Percentiles rank a stretch among this genome's conserved stretches.
Conservation (phyloP, 2,888 invertebrate genomes). For the Oscheius sp. region DNA sequence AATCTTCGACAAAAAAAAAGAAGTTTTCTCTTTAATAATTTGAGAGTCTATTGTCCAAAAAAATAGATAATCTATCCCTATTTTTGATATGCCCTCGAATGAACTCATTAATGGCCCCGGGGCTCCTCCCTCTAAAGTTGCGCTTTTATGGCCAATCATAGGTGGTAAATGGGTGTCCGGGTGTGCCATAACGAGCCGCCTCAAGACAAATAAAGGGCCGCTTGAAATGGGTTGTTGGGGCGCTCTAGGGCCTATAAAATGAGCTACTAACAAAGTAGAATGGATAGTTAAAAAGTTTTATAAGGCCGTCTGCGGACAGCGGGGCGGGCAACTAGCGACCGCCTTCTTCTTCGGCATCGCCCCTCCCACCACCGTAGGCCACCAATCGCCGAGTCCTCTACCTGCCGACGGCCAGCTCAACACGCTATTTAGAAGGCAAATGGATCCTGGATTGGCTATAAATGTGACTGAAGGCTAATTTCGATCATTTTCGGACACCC, state of each 20-base stretch:
- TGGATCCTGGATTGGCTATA: slow-evolving; percentile 15
- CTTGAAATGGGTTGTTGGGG: slow-evolving; percentile 2
- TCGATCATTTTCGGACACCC: background rate
- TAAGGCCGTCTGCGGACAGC: slow-evolving; percentile 28
- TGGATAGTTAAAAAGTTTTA: slow-evolving; percentile 35
- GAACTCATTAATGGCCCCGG: background rate
- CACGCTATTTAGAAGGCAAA: slow-evolving; percentile 13
- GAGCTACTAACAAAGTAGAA: slow-evolving; percentile 27
- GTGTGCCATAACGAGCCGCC: slow-evolving; percentile 11
- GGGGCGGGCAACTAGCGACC: slow-evolving; percentile 7
- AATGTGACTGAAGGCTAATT: slow-evolving; percentile 23
- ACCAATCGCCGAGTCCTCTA: background rate
- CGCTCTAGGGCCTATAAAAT: slow-evolving; percentile 21
- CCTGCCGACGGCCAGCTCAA: slow-evolving; percentile 6
- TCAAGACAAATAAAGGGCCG: slow-evolving; percentile 20
- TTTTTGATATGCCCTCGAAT: background rate
- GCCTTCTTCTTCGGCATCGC: background rate
- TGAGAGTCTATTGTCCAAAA: too few species aligned
- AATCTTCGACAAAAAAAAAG: too few species aligned
- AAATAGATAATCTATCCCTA: background rate
- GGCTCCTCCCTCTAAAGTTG: slow-evolving; percentile 23
- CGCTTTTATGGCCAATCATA: slow-evolving; percentile 31
- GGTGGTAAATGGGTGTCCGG: slow-evolving; percentile 30
- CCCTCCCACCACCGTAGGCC: slow-evolving; percentile 1
- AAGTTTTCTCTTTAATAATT: too few species aligned